Evolutionary conservation across 2,113 vertebrate genomes (phyloP), one percentile per base, ranked within the genome.

Genomic region (Brachionichthys hirsutus): DNA sequence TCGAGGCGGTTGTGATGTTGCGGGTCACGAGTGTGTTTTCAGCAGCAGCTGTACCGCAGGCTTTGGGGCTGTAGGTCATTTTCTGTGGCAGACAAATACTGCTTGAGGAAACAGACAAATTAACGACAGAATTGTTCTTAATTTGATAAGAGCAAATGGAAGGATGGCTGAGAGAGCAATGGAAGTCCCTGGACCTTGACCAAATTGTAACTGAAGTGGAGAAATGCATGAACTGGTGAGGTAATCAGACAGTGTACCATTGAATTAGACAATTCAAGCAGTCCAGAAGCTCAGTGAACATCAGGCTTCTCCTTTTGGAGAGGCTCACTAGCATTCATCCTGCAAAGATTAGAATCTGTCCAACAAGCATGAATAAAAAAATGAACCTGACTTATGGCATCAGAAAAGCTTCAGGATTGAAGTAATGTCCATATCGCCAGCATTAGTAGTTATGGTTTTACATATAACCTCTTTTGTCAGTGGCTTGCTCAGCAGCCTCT

Each of bases 111-210:
- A 30, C 24, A 30, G 8, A 30, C 24, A 30, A 30, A 30, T 30
- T 4, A 30, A 30, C 24, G 5, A 30, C 24, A 30, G n/a, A n/a
- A n/a, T 30, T 30, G 24, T 30, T 30, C n/a, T n/a, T n/a, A n/a
- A n/a, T n/a, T n/a, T n/a, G 54, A 48, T 48, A 42, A 40, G 36
- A 57, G 60, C 24, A 62, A 58, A 47, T 72, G 45, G 62, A 62
- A 59, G 1, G 22, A 71, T 78, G 76, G 80, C 17, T 81, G 73
- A 67, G 59, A 78, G 77, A 49, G 42, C 50, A 50, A 7, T 9
- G 66, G 62, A 62, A 66, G 63, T 55, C 65, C 66, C 45, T 40
- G 50, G 49, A 57, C 47, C 35, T 55, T 67, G 45, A 30, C 12
- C 18, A n/a, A 24, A 53, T 50, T 45, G 47, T 42, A 52, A 79